These are phyloP conservation scores for Onychomys arenicola DNA, from an alignment of 2,797 vertebrate species.

Conservation along the genomic window DNA sequence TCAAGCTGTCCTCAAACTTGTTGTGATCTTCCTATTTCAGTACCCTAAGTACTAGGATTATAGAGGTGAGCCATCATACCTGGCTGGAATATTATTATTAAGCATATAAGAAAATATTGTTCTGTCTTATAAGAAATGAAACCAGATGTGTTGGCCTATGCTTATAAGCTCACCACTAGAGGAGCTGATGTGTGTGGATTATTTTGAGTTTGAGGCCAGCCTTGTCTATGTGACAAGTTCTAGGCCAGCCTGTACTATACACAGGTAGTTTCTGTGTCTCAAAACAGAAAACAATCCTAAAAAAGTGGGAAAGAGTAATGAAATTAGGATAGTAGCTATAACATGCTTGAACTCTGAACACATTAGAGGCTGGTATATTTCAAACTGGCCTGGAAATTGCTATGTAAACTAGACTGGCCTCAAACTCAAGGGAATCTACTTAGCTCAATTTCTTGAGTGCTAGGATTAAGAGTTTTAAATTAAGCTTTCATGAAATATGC, in stretches of 20 bases:
- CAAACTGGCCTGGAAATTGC: no score
- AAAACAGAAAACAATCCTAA: neutral
- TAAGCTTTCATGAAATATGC: constrained; percentile 24
- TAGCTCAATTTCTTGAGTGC: neutral
- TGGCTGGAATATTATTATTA: neutral
- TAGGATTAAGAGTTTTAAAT: neutral
- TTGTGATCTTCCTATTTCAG: neutral
- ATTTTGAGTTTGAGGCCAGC: neutral
- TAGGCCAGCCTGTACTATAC: neutral
- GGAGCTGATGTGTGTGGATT: neutral
- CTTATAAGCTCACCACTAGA: neutral
- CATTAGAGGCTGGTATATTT: neutral
- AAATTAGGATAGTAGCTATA: neutral
- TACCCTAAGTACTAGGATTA: neutral
- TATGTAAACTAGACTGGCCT: neutral
- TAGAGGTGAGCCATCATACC: neutral
- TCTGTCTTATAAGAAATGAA: neutral
- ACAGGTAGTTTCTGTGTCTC: neutral
- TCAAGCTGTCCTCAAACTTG: neutral
- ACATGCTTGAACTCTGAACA: neutral
- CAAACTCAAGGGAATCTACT: neutral
- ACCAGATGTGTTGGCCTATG: neutral
- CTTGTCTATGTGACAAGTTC: neutral
- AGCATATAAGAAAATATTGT: neutral
- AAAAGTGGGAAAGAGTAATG: neutral